phyloP scores from a whole-genome alignment of 2,113 vertebrate genomes.

The Nerophis ophidion region DNA sequence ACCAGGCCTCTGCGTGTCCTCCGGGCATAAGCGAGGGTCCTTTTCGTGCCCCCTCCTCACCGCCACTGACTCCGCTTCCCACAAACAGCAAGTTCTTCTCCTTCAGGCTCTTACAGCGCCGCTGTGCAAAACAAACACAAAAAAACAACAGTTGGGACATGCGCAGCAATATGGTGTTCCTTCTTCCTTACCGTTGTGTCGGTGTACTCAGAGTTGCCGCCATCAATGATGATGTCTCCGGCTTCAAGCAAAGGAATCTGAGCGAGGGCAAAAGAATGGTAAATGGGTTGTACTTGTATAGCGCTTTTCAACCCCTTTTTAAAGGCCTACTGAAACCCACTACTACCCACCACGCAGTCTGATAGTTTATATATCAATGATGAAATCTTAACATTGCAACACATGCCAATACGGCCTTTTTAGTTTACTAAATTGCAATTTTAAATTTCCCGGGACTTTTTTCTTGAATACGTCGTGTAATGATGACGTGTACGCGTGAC shows the following conservation, averaged over 20 bases:
- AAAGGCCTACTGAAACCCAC: too few species aligned
- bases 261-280: conserved; percentile 3
- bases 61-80: conserved; percentile 93
- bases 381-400: too few species aligned
- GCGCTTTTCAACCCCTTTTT: too few species aligned
- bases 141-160: not conserved
- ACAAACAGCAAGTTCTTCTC: conserved; percentile 89
- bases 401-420: too few species aligned
- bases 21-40: conserved; percentile 97
- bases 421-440: too few species aligned
- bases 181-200: conserved; percentile 82
- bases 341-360: too few species aligned
- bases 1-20: conserved; percentile 93
- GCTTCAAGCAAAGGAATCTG: conserved; percentile 83
- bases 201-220: conserved; percentile 94
- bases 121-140: conserved; percentile 62
- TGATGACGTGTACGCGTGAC: too few species aligned
- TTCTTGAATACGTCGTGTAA: too few species aligned
- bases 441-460: too few species aligned
- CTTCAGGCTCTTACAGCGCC: conserved; percentile 83
- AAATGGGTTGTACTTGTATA: too few species aligned
- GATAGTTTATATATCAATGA: too few species aligned
- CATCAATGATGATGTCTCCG: conserved; percentile 94
- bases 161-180: not conserved
- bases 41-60: conserved; percentile 91